These are phyloP conservation scores for Notechis scutatus DNA, from an alignment of 2,113 vertebrate species.

Conservation along the genomic window DNA sequence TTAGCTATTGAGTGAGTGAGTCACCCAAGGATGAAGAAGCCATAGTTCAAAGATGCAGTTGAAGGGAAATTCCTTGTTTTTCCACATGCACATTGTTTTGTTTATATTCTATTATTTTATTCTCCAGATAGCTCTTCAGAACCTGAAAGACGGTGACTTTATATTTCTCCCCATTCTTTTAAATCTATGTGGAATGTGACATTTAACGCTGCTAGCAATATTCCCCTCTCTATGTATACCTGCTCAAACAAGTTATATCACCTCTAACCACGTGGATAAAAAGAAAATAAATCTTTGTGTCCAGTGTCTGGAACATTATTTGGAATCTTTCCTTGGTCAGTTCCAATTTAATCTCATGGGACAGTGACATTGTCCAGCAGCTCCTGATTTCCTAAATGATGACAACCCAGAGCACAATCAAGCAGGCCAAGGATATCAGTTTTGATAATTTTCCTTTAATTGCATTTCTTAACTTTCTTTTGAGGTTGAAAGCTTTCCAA, in stretches of 20 bases:
- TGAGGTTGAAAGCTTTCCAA: neutral
- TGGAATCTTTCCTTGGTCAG: neutral
- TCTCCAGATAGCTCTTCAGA: conserved; percentile 58
- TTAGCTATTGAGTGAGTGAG: conserved; percentile 29
- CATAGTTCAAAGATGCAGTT: conserved; percentile 65
- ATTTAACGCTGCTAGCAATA: conserved; percentile 55
- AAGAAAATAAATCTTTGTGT: conserved; percentile 16
- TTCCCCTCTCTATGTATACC: conserved; percentile 54
- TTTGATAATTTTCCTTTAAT: neutral
- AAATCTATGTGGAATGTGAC: conserved; percentile 62
- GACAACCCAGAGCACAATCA: neutral
- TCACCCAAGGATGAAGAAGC: conserved; percentile 57
- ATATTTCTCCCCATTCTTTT: conserved; percentile 51
- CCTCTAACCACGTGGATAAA: conserved; percentile 41
- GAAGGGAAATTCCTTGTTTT: conserved; percentile 65
- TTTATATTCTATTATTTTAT: conserved; percentile 57
- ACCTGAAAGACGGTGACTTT: conserved; percentile 38
- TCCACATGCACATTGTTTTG: conserved; percentile 56
- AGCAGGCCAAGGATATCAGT: neutral
- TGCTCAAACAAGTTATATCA: conserved; percentile 52
- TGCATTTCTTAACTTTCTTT: neutral
- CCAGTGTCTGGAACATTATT: neutral
- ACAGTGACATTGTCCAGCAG: neutral
- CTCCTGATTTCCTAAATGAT: neutral
- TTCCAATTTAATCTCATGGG: neutral